Base-by-base conservation (phyloP, 2,888 invertebrate species). In the Amphimallon solstitiale region DNA sequence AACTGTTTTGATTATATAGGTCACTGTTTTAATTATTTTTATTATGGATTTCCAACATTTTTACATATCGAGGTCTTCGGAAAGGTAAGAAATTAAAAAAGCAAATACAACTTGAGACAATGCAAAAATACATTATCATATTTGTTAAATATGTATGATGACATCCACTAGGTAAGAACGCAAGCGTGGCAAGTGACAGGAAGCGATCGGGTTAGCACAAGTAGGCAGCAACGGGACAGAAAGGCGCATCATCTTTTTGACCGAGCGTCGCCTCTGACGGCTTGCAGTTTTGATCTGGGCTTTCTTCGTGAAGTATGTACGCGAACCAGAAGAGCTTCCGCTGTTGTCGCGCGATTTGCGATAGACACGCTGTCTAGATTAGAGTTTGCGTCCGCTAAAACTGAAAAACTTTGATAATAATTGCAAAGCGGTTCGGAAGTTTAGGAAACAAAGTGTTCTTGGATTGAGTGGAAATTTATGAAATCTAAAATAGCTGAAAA, bases 211-310 rank as follows among this genome's bases (percentile, higher is more conserved):
- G 48, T 17, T 34, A 51, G 34, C 29, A 14, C 49, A 2, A 29
- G 34, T 48, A 48, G 48, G 48, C n/a, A n/a, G 29, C 51, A 35
- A 51, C 35, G 35, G 35, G 12, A 51, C 51, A 51, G 51, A 51
- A 51, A 51, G 51, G 51, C 51, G 51, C 51, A 51, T 51, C 51
- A 51, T 51, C 51, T 51, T 51, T 49, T 51, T 51, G 51, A 51
- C 35, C 51, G 51, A 51, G 35, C 51, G 51, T 35, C 51, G 15
- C 34, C 48, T 48, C 21, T 29, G 34, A 34, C 49, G 34, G 34
- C 49, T 51, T 51, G 51, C 51, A 51, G 51, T 51, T 51, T 51
- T 51, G 51, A 51, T 35, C 51, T 15, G 51, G 14, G 51, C 51
- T 51, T 51, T 51, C 37, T 51, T 51, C 51, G 51, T 14, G 51